phyloP scores from a whole-genome alignment of 2,888 invertebrate species.

The Rhamnusium bicolor region DNA sequence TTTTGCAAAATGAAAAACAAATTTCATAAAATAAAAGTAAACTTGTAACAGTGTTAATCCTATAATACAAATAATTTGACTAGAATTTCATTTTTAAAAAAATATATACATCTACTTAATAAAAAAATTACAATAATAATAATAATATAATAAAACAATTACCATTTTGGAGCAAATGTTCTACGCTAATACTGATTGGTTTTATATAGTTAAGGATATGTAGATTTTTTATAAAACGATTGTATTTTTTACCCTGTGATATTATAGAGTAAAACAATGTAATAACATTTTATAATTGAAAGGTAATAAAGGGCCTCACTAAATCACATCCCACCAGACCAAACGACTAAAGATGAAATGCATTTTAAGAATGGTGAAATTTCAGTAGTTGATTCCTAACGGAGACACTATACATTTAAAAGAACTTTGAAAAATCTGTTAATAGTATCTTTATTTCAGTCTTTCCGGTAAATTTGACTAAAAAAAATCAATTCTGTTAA shows the following conservation, averaged over 20 bases:
- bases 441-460: too few relatives aligned
- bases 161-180: constrained; percentile 6
- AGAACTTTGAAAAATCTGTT: too few relatives aligned
- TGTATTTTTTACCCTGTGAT: constrained; percentile 41
- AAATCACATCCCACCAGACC: too few relatives aligned
- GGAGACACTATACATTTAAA: too few relatives aligned
- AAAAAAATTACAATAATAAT: background rate
- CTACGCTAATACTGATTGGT: constrained; percentile 38
- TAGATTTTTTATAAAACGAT: constrained; percentile 37
- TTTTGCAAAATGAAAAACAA: background rate
- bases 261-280: constrained; percentile 7
- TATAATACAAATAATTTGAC: constrained; percentile 16
- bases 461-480: too few relatives aligned
- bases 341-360: too few relatives aligned
- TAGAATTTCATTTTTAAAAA: background rate
- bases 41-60: background rate
- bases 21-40: background rate
- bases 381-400: too few relatives aligned
- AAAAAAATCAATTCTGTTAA: too few relatives aligned
- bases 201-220: constrained; percentile 34
- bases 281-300: background rate
- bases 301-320: too few relatives aligned
- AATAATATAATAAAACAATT: constrained; percentile 10
- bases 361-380: too few relatives aligned
- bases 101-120: constrained; percentile 5